A percentile compares a stretch with the other conserved stretches of the same genome.
Evolutionary conservation across 2,113 vertebrate species (phyloP).

Genomic region (Rhagologus leucostigma): DNA sequence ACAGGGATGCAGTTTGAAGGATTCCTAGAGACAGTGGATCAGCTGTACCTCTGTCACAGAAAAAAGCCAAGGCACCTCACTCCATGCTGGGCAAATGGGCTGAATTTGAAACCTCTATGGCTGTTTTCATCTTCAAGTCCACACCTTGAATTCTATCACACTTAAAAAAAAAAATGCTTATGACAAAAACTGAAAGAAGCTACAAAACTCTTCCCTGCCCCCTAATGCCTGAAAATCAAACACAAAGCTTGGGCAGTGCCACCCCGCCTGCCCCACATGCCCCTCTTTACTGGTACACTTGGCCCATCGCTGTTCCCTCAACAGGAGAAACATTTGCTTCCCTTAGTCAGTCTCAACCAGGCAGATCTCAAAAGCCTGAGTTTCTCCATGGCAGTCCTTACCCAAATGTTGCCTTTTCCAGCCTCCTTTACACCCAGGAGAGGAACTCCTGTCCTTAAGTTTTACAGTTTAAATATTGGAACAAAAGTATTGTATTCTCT

Average conservation of each 20-base stretch:
- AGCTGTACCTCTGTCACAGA: background rate
- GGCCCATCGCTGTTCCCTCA: rapidly evolving
- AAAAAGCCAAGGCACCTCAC: background rate
- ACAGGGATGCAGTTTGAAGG: background rate
- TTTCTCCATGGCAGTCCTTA: background rate
- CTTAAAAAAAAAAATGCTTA: background rate
- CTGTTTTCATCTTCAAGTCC: background rate
- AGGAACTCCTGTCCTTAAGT: background rate
- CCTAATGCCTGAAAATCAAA: too few species aligned
- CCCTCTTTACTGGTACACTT: background rate
- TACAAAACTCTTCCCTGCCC: background rate
- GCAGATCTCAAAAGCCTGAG: background rate
- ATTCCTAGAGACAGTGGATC: background rate
- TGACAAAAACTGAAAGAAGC: background rate
- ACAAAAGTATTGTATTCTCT: background rate
- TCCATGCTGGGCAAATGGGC: rapidly evolving
- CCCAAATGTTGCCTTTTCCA: background rate
- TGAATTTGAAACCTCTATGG: background rate
- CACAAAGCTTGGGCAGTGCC: background rate
- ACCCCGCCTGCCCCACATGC: rapidly evolving
- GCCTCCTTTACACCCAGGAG: background rate
- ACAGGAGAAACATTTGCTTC: background rate
- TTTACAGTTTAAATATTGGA: background rate
- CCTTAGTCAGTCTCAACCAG: background rate
- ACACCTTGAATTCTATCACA: background rate